Evolutionary conservation across 2,797 vertebrate species (phyloP), one percentile per base, ranked within the genome.

Genomic region (Australoheros facetus): DNA sequence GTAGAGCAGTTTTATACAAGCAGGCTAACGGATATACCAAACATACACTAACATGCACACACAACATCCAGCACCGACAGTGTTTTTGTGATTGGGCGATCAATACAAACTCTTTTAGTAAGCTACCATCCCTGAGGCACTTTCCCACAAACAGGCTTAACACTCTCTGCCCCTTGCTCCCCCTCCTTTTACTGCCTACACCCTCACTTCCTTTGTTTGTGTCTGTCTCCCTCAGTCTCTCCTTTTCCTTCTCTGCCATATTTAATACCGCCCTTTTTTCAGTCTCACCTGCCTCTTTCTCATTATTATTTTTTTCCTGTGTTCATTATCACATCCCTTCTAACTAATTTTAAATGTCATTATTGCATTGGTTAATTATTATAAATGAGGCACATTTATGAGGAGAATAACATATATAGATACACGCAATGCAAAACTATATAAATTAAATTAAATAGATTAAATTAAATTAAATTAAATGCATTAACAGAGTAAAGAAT

Each of bases 81-180:
- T 79, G 78, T 73, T 90, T 88, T 78, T 87, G 83, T 85, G 87
- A 92, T 88, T 79, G 81, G 72, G 86, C 79, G 86, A 94, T 95
- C 94, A 89, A 92, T 95, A 93, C 34, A 75, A 91, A 89, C 77
- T 91, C 89, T 86, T 82, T 91, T 91, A 88, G 85, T 72, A 87
- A 88, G 87, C 87, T 82, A 75, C 81, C 89, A 81, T 85, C 91
- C 91, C 92, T 84, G 75, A 93, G 93, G 94, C 93, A 71, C 72
- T 93, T 93, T 94, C 92, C 92, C 91, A 93, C 88, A 90, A 90
- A 92, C 87, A 92, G 88, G 85, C 90, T 94, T 91, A 91, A 81
- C 87, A 88, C 86, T 78, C 78, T 87, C 74, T 81, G 75, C 81
- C 87, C 80, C 71, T 17, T 76, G 72, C 84, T 79, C 73, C 69